Evolutionary conservation across 2,797 vertebrate genomes (phyloP).

Genomic region (Semotilus atromaculatus): DNA sequence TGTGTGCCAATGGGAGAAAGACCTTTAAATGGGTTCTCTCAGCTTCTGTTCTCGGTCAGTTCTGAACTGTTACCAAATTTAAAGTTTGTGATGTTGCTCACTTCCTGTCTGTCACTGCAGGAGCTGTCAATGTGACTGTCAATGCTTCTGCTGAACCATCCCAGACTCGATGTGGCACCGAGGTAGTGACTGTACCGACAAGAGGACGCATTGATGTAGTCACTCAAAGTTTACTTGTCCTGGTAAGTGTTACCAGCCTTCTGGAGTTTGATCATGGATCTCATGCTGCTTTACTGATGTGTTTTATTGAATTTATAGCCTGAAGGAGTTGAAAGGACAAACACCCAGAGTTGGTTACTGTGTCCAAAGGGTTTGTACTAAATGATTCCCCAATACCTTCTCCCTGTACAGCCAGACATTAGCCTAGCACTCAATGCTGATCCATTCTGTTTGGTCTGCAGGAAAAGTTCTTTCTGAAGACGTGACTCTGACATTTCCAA

Average conservation of each 20-base stretch:
- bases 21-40: constrained; percentile 7
- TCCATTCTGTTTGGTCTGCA: too few species aligned
- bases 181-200: constrained; percentile 68
- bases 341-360: too few species aligned
- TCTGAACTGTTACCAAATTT: neutral
- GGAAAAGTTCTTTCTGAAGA: too few species aligned
- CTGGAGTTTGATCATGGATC: too few species aligned
- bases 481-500: too few species aligned
- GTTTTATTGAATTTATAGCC: too few species aligned
- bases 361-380: too few species aligned
- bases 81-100: neutral
- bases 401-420: too few species aligned
- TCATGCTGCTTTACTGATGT: too few species aligned
- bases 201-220: constrained; percentile 75
- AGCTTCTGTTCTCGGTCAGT: neutral
- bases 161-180: constrained; percentile 66
- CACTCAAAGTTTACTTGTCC: constrained; percentile 68
- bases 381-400: neutral
- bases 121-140: neutral
- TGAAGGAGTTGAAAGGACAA: too few species aligned
- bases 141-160: constrained; percentile 49
- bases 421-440: too few species aligned
- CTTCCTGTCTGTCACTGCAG: neutral
- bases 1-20: neutral
- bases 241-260: constrained; percentile 55